Evolutionary conservation across 2,113 vertebrate genomes (phyloP), one percentile per base, ranked within the genome.

Genomic region (Zootoca vivipara): DNA sequence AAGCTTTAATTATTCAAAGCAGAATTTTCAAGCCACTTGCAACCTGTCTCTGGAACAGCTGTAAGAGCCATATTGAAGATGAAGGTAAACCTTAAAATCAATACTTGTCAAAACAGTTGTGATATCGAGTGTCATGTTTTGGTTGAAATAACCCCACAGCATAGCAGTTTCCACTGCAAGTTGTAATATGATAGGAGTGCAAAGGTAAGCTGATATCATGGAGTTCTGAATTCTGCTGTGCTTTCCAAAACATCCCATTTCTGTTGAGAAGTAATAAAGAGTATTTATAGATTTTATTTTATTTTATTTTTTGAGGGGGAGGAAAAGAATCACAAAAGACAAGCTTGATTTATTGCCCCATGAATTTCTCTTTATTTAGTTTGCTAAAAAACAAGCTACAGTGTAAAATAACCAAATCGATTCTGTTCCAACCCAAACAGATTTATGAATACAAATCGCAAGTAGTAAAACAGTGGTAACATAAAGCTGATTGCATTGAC

Each of bases 61-160:
- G 5, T 77, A 85, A 86, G 70, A 86, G 62, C 42, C 46, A 77
- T 35, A 83, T 38, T 77, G 80, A 67, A 89, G 62, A 13, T 82
- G 78, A 89, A 86, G 52, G 70, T 77, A 89, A 82, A 82, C 78
- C 58, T 75, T 86, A 89, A 82, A 89, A 89, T 86, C 88, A 86
- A 82, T 86, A 89, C 84, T 40, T 89, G 84, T 89, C 88, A 89
- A 82, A 86, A 75, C 58, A 77, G 78, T 86, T 86, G 78, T 86
- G 88, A 77, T 86, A 89, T 82, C 72, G 82, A 82, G 72, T 89
- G 70, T 69, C 70, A 82, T 85, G 69, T 86, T 82, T 62, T 82
- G 26, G 62, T 85, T 89, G 88, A 89, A 88, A 89, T 89, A 89
- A 82, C 78, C 78, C 16, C 33, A 35, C 70, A 42, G 30, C 83